Conservation (phyloP, 2,797 vertebrate genomes). For the Pristis pectinata region DNA sequence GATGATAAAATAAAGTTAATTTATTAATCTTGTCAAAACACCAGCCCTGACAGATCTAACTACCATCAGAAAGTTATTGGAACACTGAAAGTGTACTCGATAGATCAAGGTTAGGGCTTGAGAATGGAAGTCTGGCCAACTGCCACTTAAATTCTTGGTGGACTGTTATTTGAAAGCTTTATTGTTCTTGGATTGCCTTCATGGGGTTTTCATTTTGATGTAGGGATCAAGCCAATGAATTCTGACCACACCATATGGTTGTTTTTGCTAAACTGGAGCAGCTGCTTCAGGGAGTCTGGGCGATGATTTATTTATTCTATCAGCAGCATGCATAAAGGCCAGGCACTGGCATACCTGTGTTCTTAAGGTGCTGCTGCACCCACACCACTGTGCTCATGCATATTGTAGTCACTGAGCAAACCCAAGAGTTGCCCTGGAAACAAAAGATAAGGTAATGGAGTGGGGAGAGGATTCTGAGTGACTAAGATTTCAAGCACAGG, state of each 20-base stretch:
- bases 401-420: constrained; percentile 47
- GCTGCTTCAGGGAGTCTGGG: constrained; percentile 58
- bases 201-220: constrained; percentile 53
- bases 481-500: background rate
- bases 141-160: background rate
- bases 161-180: constrained; percentile 15
- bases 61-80: background rate
- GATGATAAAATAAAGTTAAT: constrained; percentile 3
- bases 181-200: constrained; percentile 35
- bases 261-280: constrained; percentile 59
- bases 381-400: constrained; percentile 46
- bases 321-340: constrained; percentile 54
- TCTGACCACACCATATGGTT: constrained; percentile 67
- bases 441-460: background rate
- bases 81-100: background rate
- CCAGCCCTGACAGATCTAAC: background rate
- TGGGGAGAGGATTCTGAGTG: background rate
- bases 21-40: constrained; percentile 29
- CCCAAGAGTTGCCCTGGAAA: constrained; percentile 41
- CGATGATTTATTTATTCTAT: constrained; percentile 62
- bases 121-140: constrained; percentile 12
- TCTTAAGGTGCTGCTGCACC: constrained; percentile 48
- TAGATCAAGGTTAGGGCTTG: background rate
- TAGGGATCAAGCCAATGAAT: constrained; percentile 64
- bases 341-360: constrained; percentile 54